Evolutionary conservation across 2,888 invertebrate genomes (phyloP).

Genomic region (Campaea margaritaria): DNA sequence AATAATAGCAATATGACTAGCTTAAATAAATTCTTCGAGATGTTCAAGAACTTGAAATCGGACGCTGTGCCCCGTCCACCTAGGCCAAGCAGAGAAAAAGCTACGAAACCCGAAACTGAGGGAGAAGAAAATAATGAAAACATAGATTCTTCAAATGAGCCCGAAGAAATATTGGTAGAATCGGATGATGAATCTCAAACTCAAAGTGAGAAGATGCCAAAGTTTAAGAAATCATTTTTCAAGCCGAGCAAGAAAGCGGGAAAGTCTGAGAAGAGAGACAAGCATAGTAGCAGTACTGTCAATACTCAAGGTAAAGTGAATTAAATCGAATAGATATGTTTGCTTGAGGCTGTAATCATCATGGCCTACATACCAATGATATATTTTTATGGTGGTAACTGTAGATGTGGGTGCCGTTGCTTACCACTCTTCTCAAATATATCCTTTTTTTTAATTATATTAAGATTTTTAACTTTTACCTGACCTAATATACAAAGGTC

Average conservation of each 20-base stretch:
- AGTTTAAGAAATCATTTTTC: constrained; percentile 55
- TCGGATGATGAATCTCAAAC: constrained; percentile 53
- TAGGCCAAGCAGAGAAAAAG: constrained; percentile 50
- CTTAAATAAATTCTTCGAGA: constrained; percentile 65
- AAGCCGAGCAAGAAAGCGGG: constrained; percentile 51
- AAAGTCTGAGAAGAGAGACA: constrained; percentile 45
- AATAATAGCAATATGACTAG: constrained; percentile 47
- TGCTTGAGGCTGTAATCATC: no score
- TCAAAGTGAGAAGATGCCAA: constrained; percentile 56
- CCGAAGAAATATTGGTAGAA: constrained; percentile 62
- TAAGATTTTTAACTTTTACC: no score
- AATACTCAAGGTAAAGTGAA: constrained; percentile 69
- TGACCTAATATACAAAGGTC: no score
- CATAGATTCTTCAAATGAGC: constrained; percentile 47
- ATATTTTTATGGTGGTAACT: no score
- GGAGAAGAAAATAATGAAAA: constrained; percentile 49
- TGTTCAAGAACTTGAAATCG: constrained; percentile 76
- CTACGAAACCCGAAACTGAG: constrained; percentile 39
- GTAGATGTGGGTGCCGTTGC: no score
- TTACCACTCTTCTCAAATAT: no score
- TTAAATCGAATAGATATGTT: no score
- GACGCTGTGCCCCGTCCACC: constrained; percentile 83
- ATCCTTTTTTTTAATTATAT: no score
- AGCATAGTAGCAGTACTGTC: constrained; percentile 56
- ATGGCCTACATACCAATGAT: no score